Percentiles rank a stretch among this genome's conserved stretches.
These are phyloP conservation scores for Steatornis caripensis DNA, from an alignment of 2,113 vertebrate genomes.

Conservation along the genomic window DNA sequence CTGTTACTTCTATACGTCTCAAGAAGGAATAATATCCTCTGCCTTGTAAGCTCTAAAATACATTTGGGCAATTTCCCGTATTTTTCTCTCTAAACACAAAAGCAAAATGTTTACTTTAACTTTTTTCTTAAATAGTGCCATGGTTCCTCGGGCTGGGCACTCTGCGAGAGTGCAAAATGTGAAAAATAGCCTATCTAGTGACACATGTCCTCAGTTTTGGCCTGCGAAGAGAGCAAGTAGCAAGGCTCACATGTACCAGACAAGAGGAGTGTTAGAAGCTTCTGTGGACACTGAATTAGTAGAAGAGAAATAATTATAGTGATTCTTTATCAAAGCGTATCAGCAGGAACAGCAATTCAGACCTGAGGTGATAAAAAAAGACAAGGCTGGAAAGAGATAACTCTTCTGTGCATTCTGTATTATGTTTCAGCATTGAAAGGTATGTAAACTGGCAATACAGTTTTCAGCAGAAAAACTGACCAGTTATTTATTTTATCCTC, in stretches of 20 bases:
- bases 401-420: neutral
- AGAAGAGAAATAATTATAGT: neutral
- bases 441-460: neutral
- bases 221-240: neutral
- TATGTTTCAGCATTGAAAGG: neutral
- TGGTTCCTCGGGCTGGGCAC: neutral
- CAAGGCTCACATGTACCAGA: neutral
- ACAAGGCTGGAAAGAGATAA: neutral
- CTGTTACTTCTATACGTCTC: neutral
- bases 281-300: neutral
- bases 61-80: neutral
- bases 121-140: neutral
- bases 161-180: fast-evolving
- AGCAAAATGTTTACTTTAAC: neutral
- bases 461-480: neutral
- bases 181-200: neutral
- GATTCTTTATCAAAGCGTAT: neutral
- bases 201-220: neutral
- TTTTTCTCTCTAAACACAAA: neutral
- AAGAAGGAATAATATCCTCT: neutral
- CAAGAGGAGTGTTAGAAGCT: neutral
- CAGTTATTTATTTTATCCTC: neutral
- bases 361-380: neutral
- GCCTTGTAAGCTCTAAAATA: neutral
- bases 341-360: neutral